Percentiles rank a stretch among this genome's conserved stretches.
Evolutionary conservation across 2,797 vertebrate species (phyloP).

Genomic region (Coregonus ussuriensis): DNA sequence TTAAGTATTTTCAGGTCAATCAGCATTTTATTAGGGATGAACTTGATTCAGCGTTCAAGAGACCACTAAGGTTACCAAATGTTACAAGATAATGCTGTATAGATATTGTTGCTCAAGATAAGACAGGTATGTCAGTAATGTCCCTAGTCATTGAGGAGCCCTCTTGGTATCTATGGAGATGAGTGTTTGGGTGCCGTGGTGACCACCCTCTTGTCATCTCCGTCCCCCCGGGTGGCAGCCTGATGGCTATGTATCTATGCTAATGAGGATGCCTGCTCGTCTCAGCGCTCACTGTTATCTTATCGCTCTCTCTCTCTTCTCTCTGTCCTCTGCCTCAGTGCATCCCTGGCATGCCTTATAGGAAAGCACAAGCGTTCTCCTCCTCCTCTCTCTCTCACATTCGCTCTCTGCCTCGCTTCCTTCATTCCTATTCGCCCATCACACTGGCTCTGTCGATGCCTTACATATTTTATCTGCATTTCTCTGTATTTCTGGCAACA

Average conservation of each 20-base stretch:
- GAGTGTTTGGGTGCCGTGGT: constrained; percentile 43
- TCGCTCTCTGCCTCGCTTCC: neutral
- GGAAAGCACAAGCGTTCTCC: constrained; percentile 2
- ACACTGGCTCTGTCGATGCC: neutral
- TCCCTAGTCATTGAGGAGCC: constrained; percentile 47
- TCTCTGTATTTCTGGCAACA: neutral
- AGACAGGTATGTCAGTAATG: constrained; percentile 56
- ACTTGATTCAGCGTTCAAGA: constrained; percentile 54
- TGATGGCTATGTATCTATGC: constrained; percentile 77
- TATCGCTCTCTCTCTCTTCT: constrained; percentile 47
- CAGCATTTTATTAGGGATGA: constrained; percentile 48
- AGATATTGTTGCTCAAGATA: constrained; percentile 62
- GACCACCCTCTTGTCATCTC: constrained; percentile 33
- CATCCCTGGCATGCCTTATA: constrained; percentile 17
- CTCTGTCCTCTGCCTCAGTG: constrained; percentile 37
- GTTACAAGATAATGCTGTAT: constrained; percentile 24
- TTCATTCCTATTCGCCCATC: neutral
- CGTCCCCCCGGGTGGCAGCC: constrained; percentile 43
- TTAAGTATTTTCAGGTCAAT: constrained; percentile 38
- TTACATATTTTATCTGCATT: neutral
- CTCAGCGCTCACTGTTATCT: constrained; percentile 71
- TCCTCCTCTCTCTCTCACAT: constrained; percentile 25
- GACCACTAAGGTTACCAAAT: constrained; percentile 54
- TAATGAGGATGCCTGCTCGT: constrained; percentile 68
- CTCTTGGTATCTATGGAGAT: constrained; percentile 76